Evolutionary conservation across 2,797 vertebrate species (phyloP), one percentile per base, ranked within the genome.

Genomic region (Melanogrammus aeglefinus): DNA sequence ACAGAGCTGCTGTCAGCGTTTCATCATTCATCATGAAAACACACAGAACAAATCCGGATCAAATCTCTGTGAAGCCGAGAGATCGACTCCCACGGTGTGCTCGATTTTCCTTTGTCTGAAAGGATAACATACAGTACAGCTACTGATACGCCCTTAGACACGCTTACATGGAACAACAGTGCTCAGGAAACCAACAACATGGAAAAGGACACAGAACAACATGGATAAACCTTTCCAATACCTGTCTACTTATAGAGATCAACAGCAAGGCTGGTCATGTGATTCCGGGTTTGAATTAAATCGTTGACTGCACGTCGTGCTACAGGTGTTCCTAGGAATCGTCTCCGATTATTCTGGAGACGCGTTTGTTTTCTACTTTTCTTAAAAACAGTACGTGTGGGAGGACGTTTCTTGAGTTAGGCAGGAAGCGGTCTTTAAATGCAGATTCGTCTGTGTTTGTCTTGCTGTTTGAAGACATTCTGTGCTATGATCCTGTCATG

Each of bases 11-110:
- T 24, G 57, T 63, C 57, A 63, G 21, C 21, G 4, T 63, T 63
- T 63, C 57, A 63, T 63, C n/a, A 63, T 63, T 63, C 57, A 63
- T 63, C n/a, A 63, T 63, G n/a, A 24, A 63, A 63, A 63, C 47
- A 44, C 41, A 63, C 21, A 24, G 9, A 57, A 24, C 57, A 63
- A 63, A 63, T 63, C 57, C n/a, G 57, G 57, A 63, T 63, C 21
- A 63, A 63, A 63, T 63, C 57, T 63, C 57, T 24, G 57, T 24
- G n/a, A n/a, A 63, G 57, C 21, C 21, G 57, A 63, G 57, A 63
- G 57, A 63, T 6, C 1, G 1, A 63, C 57, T n/a, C 57, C 57
- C 57, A 63, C n/a, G 57, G 12, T 44, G 41, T 44, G 41, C 14
- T 44, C 0, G 57, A 1, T 63, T 9, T 21, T 8, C 57, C 24